Evolutionary conservation across 1,140 invertebrate genomes (phyloP).

Genomic region (Brachionus paranguensis): DNA sequence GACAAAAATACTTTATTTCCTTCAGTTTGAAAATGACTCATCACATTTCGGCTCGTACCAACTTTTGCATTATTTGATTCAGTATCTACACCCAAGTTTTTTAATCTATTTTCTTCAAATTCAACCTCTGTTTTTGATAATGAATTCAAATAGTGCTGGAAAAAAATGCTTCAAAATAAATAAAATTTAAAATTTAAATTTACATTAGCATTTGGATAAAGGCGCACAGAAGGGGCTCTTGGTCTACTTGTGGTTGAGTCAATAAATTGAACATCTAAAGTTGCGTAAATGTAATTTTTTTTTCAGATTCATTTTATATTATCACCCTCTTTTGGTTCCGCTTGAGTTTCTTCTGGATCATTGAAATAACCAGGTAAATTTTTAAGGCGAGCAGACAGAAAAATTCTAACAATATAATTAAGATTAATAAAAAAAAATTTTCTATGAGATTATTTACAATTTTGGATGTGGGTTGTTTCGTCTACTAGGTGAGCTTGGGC

Average conservation of each 20-base stretch:
- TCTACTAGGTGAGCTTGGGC: background rate
- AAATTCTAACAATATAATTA: background rate
- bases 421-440: background rate
- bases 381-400: constrained; percentile 19
- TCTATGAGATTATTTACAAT: background rate
- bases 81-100: background rate
- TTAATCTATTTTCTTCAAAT: background rate
- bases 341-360: background rate
- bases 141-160: background rate
- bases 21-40: constrained; percentile 2
- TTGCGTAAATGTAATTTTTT: no score
- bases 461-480: constrained; percentile 28
- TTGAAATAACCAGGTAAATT: constrained; percentile 36
- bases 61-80: background rate
- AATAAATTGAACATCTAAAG: background rate
- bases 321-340: background rate
- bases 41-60: background rate
- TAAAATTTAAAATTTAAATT: background rate
- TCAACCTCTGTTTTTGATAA: background rate
- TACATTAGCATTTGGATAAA: constrained; percentile 20
- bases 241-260: background rate
- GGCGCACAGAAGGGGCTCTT: background rate
- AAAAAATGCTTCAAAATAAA: background rate
- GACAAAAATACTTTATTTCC: background rate
- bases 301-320: background rate